Conservation (phyloP, 1,140 invertebrate genomes). For the Drosophila serrata region DNA sequence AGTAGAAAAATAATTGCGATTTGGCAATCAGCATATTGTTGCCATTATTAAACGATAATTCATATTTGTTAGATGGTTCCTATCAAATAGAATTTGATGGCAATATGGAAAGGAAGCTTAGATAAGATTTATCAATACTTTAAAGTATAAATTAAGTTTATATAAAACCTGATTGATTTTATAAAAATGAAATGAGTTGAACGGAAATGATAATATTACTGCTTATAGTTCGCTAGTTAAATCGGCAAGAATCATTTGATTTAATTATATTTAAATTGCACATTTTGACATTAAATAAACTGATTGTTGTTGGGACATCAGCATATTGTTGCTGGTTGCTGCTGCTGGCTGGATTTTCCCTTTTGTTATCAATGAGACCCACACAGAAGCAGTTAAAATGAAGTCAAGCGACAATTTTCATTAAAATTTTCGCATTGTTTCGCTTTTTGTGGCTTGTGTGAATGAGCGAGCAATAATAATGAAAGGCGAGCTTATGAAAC, state of each 20-base stretch:
- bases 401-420: conserved; percentile 85
- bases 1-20: conserved; percentile 10
- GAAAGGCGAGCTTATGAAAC: conserved; percentile 76
- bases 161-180: background rate
- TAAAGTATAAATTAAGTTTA: conserved; percentile 1
- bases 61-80: conserved; percentile 15
- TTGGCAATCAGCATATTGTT: conserved; percentile 18
- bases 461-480: conserved; percentile 81
- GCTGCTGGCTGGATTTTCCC: background rate
- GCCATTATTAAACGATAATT: conserved; percentile 19
- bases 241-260: background rate
- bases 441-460: conserved; percentile 67
- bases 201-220: background rate
- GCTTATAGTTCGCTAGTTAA: background rate
- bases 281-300: conserved; percentile 19
- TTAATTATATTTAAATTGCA: conserved; percentile 21
- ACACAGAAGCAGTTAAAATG: conserved; percentile 68
- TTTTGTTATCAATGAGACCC: conserved; percentile 63
- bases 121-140: background rate
- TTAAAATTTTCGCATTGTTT: conserved; percentile 83
- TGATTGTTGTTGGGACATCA: conserved; percentile 24
- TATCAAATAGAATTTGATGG: background rate
- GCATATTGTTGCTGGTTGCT: conserved; percentile 27
- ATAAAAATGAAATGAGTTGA: background rate
- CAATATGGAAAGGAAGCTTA: no score